phyloP scores from a whole-genome alignment of 2,888 invertebrate species.

The Leucozona laternaria region DNA sequence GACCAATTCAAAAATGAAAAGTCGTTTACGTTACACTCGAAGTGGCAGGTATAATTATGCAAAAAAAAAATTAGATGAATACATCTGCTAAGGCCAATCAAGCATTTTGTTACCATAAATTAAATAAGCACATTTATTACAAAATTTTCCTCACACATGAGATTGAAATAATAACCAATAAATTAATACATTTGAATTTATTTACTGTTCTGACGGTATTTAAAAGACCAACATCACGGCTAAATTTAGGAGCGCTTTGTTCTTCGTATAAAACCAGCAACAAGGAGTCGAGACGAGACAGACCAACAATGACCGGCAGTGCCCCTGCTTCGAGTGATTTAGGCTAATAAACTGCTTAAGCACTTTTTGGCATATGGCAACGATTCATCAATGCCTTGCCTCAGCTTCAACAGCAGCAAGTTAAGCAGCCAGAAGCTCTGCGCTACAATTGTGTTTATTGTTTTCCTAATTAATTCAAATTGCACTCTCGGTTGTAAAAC shows the following conservation, averaged over 20 bases:
- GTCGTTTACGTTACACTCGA: conserved; percentile 50
- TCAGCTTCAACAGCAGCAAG: conserved; percentile 1
- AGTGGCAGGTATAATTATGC: conserved; percentile 41
- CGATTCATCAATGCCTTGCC: conserved; percentile 56
- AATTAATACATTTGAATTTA: conserved; percentile 35
- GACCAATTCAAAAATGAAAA: conserved; percentile 70
- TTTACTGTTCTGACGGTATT: conserved; percentile 50
- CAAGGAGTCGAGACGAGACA: neutral
- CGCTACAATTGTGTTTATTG: conserved; percentile 42
- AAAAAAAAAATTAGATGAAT: neutral
- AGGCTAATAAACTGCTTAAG: conserved; percentile 46
- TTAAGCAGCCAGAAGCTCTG: neutral
- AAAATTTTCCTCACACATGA: neutral
- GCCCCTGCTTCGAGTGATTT: conserved; percentile 8
- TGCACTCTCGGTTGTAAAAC: conserved; percentile 41
- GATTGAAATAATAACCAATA: neutral
- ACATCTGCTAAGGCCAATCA: conserved; percentile 64
- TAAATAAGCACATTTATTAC: conserved; percentile 21
- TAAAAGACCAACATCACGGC: conserved; percentile 30
- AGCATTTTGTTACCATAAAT: conserved; percentile 39
- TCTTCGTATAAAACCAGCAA: neutral
- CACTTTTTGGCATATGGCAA: conserved; percentile 46
- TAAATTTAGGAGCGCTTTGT: conserved; percentile 47
- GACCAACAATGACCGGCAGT: conserved; percentile 3
- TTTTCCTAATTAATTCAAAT: conserved; percentile 55